Evolutionary conservation across 2,888 invertebrate genomes (phyloP), one percentile per base, ranked within the genome.

Genomic region (Andrena fulva): DNA sequence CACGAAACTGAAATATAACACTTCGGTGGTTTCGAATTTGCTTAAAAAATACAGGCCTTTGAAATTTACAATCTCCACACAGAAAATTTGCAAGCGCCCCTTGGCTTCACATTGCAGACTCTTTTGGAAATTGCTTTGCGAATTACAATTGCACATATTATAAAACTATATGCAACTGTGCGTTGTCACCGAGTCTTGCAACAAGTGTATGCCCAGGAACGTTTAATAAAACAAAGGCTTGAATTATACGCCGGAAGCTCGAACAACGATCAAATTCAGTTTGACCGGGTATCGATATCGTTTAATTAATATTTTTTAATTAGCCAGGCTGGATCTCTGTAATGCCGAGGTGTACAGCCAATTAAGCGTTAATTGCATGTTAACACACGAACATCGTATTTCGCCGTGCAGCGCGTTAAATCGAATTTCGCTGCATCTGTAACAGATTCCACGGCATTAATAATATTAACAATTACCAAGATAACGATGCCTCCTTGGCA

Each of bases 291-390:
- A 35, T 4, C 62, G 35, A 42, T 59, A 35, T 42, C 42, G n/a
- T 29, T 35, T 59, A 69, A 8, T 35, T 42, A 42, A 69, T 59
- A 56, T 59, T 59, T 69, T 69, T 42, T n/a, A 59, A 20, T 56
- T n/a, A 59, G 29, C 59, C 69, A 42, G 35, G 42, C 56, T 12
- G 27, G 35, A 29, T 42, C 56, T 27, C 59, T 48, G 59, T 59
- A 59, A 69, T 29, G 12, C 42, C 56, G 42, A n/a, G 29, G 56
- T 59, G 69, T 24, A 69, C 59, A 69, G 42, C 59, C 27, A 69
- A 69, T 69, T 69, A 69, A 59, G 69, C 69, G 69, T 69, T 69
- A 69, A 69, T 69, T 59, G 42, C 69, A 29, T n/a, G 56, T 69
- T 69, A 59, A 69, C 59, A 27, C 59, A 29, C 5, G 69, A 8